Evolutionary conservation across 2,113 vertebrate species (phyloP).

Genomic region (Apaloderma vittatum): DNA sequence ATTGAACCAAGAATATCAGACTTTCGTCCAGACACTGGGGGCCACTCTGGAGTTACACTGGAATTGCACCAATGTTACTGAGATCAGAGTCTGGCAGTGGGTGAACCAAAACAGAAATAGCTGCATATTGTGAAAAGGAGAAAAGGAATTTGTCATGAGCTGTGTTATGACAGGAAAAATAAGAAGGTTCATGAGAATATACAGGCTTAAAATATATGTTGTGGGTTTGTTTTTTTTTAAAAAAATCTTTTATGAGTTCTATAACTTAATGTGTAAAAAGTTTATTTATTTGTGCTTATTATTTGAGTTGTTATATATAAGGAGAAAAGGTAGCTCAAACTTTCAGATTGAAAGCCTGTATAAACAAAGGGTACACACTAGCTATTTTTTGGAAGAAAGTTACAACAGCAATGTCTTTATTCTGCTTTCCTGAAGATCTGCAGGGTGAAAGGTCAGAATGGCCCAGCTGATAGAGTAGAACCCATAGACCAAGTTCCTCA

Average conservation of each 20-base stretch:
- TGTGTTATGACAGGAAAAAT: neutral
- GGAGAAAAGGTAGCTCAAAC: neutral
- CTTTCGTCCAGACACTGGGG: slow-evolving; percentile 58
- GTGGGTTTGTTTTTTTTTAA: neutral
- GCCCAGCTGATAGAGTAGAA: neutral
- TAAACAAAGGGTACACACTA: neutral
- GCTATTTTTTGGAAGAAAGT: neutral
- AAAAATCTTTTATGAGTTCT: neutral
- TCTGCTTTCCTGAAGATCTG: neutral
- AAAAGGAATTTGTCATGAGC: slow-evolving; percentile 32
- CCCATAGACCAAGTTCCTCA: neutral
- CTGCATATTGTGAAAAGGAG: slow-evolving; percentile 26
- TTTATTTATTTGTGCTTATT: neutral
- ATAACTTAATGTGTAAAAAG: neutral
- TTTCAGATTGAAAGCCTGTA: neutral
- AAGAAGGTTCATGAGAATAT: neutral
- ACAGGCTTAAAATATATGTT: neutral
- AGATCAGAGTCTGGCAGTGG: slow-evolving; percentile 63
- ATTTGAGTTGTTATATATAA: neutral
- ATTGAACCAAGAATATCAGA: neutral
- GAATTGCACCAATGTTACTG: slow-evolving; percentile 44
- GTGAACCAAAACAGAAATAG: slow-evolving; percentile 45
- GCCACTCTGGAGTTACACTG: slow-evolving; percentile 62
- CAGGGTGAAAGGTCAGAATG: neutral
- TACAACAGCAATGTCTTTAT: neutral